Base-by-base conservation (phyloP, 2,797 vertebrate genomes). In the Crenichthys baileyi region DNA sequence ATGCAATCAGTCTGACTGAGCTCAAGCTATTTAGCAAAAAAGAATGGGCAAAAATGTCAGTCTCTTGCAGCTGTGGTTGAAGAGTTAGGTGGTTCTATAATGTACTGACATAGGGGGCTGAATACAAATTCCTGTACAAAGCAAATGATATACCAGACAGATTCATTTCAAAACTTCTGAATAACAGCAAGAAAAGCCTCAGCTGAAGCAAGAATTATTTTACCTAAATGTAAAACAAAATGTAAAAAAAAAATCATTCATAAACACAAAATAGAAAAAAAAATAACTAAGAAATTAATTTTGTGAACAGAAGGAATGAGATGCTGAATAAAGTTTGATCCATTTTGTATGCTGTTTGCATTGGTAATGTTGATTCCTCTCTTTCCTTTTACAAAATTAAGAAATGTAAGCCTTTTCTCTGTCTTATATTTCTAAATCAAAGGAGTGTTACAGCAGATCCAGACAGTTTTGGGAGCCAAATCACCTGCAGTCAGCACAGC, bases 161-260 rank as follows among this genome's bases (percentile, higher is more conserved):
- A 92, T 78, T 79, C 80, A 85, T 90, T 89, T 70, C 50, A 89
- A 92, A 93, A 92, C 83, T 89, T 89, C 78, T 88, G 82, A 94
- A 89, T 83, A 81, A 85, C 79, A 83, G 83, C 76, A 82, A 87
- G 75, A 88, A 78, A 73, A 89, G 75, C 55, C 74, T 73, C 72
- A 72, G 73, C 53, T 79, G 55, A 29, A 9, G 58, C 4, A 26
- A 84, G 77, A 41, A 16, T 76, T 31, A 73, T 44, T 53, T 51
- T 63, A 31, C 55, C 20, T 11, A 74, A 81, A 20, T 44, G 1
- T n/a, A 9, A 7, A 1, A 18, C 7, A 9, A 7, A 1, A 18
- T 7, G 68, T 44, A 46, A 13, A 26, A 22, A 6, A 20, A 16
- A 58, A 48, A 29, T n/a, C 2, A 20, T 4, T 5, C 22, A 12